Percentiles rank a stretch among this genome's conserved stretches.
These are phyloP conservation scores for Phenganax stokvisi DNA, from an alignment of 92 coral and sea anemone genomes.

Conservation along the genomic window DNA sequence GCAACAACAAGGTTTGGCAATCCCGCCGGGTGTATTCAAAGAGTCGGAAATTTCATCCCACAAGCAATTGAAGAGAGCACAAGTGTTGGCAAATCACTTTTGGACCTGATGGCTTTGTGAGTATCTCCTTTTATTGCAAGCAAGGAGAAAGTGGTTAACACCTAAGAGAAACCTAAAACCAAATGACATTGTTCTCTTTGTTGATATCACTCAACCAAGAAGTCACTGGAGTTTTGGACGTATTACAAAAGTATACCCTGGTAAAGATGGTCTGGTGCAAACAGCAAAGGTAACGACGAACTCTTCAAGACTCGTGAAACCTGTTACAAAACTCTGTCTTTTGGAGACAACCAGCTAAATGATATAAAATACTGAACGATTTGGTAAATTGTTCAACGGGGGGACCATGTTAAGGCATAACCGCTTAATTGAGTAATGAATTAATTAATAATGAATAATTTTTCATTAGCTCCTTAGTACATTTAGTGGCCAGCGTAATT, in stretches of 20 bases:
- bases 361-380: too few relatives aligned
- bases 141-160: slow-evolving; percentile 26
- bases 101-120: slow-evolving; percentile 52
- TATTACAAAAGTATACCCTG: slow-evolving; percentile 37
- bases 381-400: too few relatives aligned
- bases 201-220: slow-evolving; percentile 40
- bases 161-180: slow-evolving; percentile 40
- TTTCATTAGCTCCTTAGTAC: too few relatives aligned
- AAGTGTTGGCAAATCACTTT: slow-evolving; percentile 44
- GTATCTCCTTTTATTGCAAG: slow-evolving; percentile 45
- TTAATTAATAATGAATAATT: too few relatives aligned
- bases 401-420: too few relatives aligned
- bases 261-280: slow-evolving; percentile 39
- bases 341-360: slow-evolving; percentile 21
- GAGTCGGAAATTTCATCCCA: slow-evolving; percentile 40
- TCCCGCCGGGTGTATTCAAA: slow-evolving; percentile 48
- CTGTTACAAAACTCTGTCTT: slow-evolving; percentile 37
- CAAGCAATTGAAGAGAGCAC: slow-evolving; percentile 52
- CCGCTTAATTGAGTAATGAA: too few relatives aligned
- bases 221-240: slow-evolving; percentile 45
- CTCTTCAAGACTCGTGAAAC: slow-evolving; percentile 14
- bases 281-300: slow-evolving; percentile 49
- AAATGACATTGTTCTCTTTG: slow-evolving; percentile 44
- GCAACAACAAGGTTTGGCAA: slow-evolving; percentile 32
- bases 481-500: too few relatives aligned